Evolutionary conservation across 1,140 invertebrate genomes (phyloP), one percentile per base, ranked within the genome.

Genomic region (Polypedilum vanderplanki): DNA sequence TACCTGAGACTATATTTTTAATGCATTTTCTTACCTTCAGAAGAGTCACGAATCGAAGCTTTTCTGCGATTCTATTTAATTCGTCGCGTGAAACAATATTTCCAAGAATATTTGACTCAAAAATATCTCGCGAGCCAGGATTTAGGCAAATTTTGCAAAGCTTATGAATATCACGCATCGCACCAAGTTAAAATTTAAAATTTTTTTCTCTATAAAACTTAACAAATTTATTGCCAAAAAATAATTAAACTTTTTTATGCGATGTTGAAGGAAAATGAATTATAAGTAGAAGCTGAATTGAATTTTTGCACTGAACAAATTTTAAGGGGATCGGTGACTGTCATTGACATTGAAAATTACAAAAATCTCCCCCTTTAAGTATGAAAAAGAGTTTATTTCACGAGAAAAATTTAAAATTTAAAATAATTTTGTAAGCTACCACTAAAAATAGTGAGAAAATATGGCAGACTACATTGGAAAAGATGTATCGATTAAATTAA

Each of bases 1-100:
- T 4, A 4, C 12, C 10, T 15, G 12, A 57, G 15, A 4, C n/a
- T n/a, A 1, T 4, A 12, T 15, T 57, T 57, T 57, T 15, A 12
- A 57, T 57, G 12, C 3, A 57, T n/a, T n/a, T 15, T 57, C 65
- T 17, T 75, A 75, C 75, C 46, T 75, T 75, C 40, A 75, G 5
- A 5, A 75, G 41, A 20, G 75, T 75, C 15, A 75, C 75, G 73
- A 73, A 75, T 73, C 75, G 70, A 18, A 75, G 17, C 64, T 75
- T 75, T 73, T 75, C 75, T 3, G 70, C 20, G 8, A 75, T 40
- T 46, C 75, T 73, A 8, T 75, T 67, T 18, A 75, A 40, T 17
- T 70, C 33, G 3, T n/a, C 24, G 12, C 41, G 12, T 15, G 40
- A 24, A 40, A 20, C 24, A 7, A n/a, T 18, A 41, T 57, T 33